Evolutionary conservation across 2,113 vertebrate genomes (phyloP).

Genomic region (Tragelaphus buxtoni): DNA sequence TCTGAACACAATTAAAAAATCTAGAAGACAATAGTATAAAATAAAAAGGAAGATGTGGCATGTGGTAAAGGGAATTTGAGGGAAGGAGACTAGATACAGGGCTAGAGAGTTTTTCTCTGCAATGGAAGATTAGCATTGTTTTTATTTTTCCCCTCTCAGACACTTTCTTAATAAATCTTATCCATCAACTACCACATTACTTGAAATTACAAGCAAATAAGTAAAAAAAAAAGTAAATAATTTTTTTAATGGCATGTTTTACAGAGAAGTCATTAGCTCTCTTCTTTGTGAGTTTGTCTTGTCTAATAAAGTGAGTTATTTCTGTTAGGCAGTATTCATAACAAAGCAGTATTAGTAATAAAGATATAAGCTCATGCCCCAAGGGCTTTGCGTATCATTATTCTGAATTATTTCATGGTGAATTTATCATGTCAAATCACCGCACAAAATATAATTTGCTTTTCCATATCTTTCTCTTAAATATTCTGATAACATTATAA

Average conservation of each 20-base stretch:
- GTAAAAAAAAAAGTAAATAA: neutral
- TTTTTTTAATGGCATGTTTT: neutral
- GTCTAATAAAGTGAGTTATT: neutral
- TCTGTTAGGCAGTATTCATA: neutral
- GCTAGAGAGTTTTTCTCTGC: neutral
- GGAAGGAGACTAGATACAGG: neutral
- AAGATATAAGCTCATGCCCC: neutral
- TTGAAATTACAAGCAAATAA: conserved; percentile 23
- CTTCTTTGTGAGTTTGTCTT: neutral
- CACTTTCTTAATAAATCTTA: neutral
- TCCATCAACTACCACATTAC: neutral
- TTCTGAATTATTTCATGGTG: neutral
- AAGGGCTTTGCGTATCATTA: neutral
- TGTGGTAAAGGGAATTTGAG: neutral
- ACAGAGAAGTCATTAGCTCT: neutral
- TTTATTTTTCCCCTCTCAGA: neutral
- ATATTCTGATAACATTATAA: neutral
- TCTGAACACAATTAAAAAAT: neutral
- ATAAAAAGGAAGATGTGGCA: neutral
- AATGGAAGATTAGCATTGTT: neutral
- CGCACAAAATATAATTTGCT: neutral
- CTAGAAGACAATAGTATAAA: neutral
- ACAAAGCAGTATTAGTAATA: neutral
- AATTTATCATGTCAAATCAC: neutral
- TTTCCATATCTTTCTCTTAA: neutral